Percentiles rank a stretch among this genome's conserved stretches.
phyloP scores from a whole-genome alignment of 2,888 invertebrate species.

The Ephialtes manifestator region DNA sequence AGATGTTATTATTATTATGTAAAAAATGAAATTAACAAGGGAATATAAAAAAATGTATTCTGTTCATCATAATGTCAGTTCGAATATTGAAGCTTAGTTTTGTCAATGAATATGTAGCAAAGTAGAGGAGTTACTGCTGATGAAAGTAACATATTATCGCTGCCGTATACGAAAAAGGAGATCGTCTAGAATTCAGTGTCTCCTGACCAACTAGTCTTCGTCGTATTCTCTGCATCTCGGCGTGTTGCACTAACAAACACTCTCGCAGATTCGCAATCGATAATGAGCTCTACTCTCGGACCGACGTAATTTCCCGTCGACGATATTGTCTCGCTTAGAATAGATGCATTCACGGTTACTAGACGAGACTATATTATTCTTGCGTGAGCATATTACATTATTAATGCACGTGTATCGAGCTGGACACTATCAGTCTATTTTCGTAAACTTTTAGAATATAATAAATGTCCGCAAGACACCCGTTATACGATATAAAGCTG shows the following conservation, averaged over 20 bases:
- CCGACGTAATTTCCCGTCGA: constrained; percentile 71
- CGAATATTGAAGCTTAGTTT: neutral
- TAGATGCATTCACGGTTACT: constrained; percentile 32
- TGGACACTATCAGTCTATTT: neutral
- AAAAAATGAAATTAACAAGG: neutral
- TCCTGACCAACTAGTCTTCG: neutral
- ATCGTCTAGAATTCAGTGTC: constrained; percentile 1
- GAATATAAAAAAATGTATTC: neutral
- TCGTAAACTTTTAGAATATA: neutral
- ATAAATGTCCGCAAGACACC: no score
- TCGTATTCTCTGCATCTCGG: neutral
- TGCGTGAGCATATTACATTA: neutral
- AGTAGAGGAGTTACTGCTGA: neutral
- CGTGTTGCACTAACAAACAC: neutral
- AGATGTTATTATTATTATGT: no score
- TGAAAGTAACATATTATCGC: neutral
- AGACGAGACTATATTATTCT: constrained; percentile 14
- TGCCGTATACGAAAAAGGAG: neutral
- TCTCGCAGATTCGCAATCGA: constrained; percentile 70
- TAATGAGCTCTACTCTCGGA: constrained; percentile 71
- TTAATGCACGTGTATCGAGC: neutral
- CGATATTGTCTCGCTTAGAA: constrained; percentile 59
- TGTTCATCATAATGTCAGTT: neutral
- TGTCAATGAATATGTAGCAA: neutral
- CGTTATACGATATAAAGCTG: no score